These are phyloP conservation scores for Stratiomys singularior DNA, from an alignment of 2,888 invertebrate species.

Conservation along the genomic window DNA sequence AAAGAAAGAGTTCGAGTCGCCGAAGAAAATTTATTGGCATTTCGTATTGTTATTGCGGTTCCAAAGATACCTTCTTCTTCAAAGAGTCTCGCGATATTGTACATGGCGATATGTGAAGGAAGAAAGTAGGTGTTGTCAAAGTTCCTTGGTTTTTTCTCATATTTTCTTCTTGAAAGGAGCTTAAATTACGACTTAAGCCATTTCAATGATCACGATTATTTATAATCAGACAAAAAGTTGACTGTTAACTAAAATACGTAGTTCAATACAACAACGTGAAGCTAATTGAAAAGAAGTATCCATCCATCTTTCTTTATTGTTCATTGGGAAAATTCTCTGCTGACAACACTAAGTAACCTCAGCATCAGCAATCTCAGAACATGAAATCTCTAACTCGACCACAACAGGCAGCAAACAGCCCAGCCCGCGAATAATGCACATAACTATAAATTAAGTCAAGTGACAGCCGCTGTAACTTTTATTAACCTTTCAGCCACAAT, in stretches of 20 bases:
- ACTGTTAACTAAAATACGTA: too few species aligned
- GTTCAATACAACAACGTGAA: too few species aligned
- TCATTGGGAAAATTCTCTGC: background rate
- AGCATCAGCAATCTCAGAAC: background rate
- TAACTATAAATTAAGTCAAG: slow-evolving; percentile 7
- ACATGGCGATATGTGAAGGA: background rate
- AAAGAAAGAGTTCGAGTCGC: background rate
- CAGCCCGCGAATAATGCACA: slow-evolving; percentile 6
- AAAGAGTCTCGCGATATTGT: background rate
- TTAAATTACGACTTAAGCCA: background rate
- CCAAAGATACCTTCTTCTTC: slow-evolving; percentile 12
- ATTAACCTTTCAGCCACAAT: slow-evolving; percentile 23
- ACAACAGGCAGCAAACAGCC: background rate
- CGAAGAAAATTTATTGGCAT: slow-evolving; percentile 47
- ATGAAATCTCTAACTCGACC: background rate
- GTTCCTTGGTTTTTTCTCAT: too few species aligned
- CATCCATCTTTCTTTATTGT: background rate
- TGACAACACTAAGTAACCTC: background rate
- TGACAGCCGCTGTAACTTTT: slow-evolving; percentile 31
- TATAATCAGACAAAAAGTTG: too few species aligned
- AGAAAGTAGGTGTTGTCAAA: background rate
- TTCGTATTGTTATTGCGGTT: slow-evolving; percentile 43
- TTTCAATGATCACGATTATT: background rate
- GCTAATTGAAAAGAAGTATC: background rate
- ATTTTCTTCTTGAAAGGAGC: background rate